phyloP scores from a whole-genome alignment of 2,888 invertebrate genomes.

The Apodemia mormo region DNA sequence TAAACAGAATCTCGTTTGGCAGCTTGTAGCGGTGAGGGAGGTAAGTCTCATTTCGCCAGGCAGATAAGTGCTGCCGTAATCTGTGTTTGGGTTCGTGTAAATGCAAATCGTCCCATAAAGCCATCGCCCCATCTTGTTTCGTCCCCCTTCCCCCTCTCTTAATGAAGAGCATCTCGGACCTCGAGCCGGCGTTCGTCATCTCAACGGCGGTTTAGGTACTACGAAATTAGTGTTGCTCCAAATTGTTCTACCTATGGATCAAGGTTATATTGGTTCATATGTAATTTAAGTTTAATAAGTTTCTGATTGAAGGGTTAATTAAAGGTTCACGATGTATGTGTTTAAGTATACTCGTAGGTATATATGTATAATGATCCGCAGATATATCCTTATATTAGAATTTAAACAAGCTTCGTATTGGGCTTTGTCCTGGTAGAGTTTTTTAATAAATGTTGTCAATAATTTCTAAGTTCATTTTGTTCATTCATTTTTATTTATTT shows the following conservation, averaged over 20 bases:
- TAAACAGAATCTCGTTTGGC: conserved; percentile 77
- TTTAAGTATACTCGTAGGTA: conserved; percentile 1
- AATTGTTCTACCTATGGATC: conserved; percentile 58
- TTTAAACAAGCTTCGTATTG: background rate
- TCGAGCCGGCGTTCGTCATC: conserved; percentile 67
- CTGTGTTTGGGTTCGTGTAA: conserved; percentile 79
- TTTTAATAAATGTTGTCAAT: background rate
- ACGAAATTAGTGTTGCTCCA: conserved; percentile 66
- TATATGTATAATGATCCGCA: background rate
- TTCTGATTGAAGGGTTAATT: conserved; percentile 27
- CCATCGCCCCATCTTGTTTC: conserved; percentile 56
- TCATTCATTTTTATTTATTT: background rate
- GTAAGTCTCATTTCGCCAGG: conserved; percentile 69
- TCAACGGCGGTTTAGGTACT: conserved; percentile 60
- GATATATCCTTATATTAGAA: background rate
- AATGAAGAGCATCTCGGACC: conserved; percentile 76
- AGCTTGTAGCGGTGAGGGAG: conserved; percentile 54
- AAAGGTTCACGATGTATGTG: conserved; percentile 25
- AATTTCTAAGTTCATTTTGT: background rate
- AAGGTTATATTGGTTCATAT: conserved; percentile 27
- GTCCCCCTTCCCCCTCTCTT: conserved; percentile 50
- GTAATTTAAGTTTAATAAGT: conserved; percentile 35
- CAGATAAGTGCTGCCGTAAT: conserved; percentile 78
- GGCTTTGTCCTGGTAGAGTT: background rate
- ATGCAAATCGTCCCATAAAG: conserved; percentile 81